These are phyloP conservation scores for Prosapia bicincta DNA, from an alignment of 2,888 invertebrate species.

Conservation along the genomic window DNA sequence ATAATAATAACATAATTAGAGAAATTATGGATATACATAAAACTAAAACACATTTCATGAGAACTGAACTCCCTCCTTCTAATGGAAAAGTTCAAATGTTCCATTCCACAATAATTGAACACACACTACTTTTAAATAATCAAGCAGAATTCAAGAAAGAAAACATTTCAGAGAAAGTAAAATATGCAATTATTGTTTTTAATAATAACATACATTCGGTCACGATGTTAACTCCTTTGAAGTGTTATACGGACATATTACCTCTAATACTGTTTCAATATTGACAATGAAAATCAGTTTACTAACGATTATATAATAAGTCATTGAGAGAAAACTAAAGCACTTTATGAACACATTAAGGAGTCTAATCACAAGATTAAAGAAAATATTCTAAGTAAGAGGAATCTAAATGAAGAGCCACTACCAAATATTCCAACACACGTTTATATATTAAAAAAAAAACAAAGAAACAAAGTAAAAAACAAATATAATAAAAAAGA, in stretches of 20 bases:
- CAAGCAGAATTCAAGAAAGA: background rate
- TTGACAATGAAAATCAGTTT: background rate
- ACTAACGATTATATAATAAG: background rate
- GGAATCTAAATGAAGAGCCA: background rate
- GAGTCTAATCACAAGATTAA: background rate
- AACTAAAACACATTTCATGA: background rate
- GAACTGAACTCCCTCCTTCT: background rate
- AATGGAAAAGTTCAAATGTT: too few relatives aligned
- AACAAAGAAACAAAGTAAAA: background rate
- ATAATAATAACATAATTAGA: background rate
- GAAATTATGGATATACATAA: background rate
- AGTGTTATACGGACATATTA: background rate
- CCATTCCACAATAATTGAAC: background rate
- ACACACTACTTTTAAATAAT: background rate
- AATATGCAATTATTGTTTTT: background rate
- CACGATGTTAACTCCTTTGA: background rate
- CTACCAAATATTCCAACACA: background rate
- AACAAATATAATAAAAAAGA: background rate
- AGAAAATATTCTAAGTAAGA: background rate
- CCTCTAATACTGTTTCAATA: background rate
- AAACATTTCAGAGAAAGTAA: background rate
- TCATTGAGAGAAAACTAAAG: background rate
- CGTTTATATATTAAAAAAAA: background rate
- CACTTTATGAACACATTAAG: background rate
- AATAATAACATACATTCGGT: background rate